These are phyloP conservation scores for Catocala fraxini DNA, from an alignment of 2,888 invertebrate genomes.

Conservation along the genomic window DNA sequence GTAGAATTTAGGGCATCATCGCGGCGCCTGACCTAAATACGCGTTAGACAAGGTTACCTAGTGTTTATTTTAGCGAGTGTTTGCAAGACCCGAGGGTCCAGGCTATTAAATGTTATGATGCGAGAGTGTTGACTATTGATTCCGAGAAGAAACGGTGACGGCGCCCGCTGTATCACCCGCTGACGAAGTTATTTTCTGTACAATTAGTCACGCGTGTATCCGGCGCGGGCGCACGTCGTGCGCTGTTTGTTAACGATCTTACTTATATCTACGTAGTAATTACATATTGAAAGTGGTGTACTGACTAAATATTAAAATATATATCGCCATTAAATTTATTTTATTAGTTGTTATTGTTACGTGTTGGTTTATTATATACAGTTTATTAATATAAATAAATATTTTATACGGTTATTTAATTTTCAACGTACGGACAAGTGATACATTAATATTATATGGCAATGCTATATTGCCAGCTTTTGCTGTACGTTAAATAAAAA, in stretches of 20 bases:
- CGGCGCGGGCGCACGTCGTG: conserved; percentile 74
- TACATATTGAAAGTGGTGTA: no score
- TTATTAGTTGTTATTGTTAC: no score
- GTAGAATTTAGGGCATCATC: conserved; percentile 1
- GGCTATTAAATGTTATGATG: conserved; percentile 34
- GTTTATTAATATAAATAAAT: neutral
- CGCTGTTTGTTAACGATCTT: neutral
- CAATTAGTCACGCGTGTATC: conserved; percentile 86
- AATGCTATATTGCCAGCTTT: no score
- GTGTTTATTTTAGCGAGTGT: conserved; percentile 3
- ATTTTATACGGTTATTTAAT: neutral
- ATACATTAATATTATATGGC: neutral
- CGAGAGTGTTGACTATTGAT: conserved; percentile 68
- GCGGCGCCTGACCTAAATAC: conserved; percentile 21
- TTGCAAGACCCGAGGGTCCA: conserved; percentile 1
- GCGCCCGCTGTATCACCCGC: conserved; percentile 78
- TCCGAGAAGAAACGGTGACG: conserved; percentile 83
- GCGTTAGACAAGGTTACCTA: conserved; percentile 6
- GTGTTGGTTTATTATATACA: no score
- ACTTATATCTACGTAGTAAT: no score
- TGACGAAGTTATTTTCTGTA: conserved; percentile 87
- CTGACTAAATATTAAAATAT: no score
- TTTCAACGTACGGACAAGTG: neutral
- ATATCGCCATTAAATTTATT: no score
- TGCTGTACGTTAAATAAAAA: no score